Conservation (phyloP, 2,113 vertebrate genomes). For the Apodemus speciosus region DNA sequence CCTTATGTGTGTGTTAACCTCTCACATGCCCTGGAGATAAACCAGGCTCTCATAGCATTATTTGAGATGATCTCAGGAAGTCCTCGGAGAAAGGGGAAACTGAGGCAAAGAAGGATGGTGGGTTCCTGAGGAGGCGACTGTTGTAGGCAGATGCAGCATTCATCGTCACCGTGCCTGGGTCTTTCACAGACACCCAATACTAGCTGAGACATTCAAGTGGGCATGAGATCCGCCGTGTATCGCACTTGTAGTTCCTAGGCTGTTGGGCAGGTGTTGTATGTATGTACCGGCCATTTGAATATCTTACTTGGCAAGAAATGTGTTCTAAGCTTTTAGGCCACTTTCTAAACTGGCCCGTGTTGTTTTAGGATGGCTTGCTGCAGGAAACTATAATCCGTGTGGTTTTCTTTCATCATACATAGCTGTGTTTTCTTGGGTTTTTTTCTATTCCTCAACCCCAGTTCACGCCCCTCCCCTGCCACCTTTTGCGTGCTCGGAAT, state of each 20-base stretch:
- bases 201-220: not conserved
- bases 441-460: not conserved
- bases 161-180: not conserved
- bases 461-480: accelerated
- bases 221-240: too few species aligned
- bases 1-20: not conserved
- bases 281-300: too few species aligned
- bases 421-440: not conserved
- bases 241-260: not conserved
- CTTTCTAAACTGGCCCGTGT: not conserved
- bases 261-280: too few species aligned
- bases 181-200: not conserved
- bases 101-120: not conserved
- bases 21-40: not conserved
- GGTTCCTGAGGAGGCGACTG: not conserved
- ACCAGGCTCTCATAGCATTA: not conserved
- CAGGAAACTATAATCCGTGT: not conserved
- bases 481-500: not conserved
- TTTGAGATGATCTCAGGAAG: not conserved
- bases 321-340: not conserved
- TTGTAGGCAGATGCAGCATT: not conserved
- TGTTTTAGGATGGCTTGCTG: not conserved
- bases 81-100: not conserved
- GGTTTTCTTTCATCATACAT: too few species aligned
- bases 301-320: not conserved